phyloP scores from a whole-genome alignment of 2,113 vertebrate genomes.

The Tamias sibiricus region DNA sequence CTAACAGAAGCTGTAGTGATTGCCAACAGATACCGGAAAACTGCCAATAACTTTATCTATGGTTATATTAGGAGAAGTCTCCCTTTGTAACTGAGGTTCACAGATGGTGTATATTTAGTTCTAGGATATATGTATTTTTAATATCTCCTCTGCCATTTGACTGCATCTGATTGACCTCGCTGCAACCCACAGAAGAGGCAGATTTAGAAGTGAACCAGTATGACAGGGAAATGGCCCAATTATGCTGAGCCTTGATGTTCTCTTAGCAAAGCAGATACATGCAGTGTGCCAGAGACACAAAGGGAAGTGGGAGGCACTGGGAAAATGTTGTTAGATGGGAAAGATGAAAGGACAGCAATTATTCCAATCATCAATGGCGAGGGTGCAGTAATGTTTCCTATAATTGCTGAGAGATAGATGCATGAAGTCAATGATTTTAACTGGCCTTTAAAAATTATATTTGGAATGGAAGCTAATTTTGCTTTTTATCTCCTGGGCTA shows the following conservation, averaged over 20 bases:
- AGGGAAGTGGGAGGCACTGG: conserved; percentile 72
- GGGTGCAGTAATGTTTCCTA: conserved; percentile 77
- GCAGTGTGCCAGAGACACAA: conserved; percentile 76
- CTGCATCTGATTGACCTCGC: conserved; percentile 84
- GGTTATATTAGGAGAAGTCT: conserved; percentile 56
- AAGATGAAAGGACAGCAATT: conserved; percentile 86
- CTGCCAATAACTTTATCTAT: not conserved
- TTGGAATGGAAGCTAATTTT: conserved; percentile 81
- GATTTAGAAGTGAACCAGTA: conserved; percentile 86
- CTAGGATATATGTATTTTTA: conserved; percentile 62
- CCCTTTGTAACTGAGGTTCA: conserved; percentile 35
- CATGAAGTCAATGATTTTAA: conserved; percentile 84
- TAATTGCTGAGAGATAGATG: conserved; percentile 82
- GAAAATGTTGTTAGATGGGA: conserved; percentile 69
- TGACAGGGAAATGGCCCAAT: conserved; percentile 87
- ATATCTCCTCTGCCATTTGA: conserved; percentile 85
- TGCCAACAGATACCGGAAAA: conserved; percentile 48
- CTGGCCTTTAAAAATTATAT: conserved; percentile 65
- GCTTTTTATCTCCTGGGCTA: conserved; percentile 76
- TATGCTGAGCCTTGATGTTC: conserved; percentile 85
- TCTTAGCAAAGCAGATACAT: conserved; percentile 77
- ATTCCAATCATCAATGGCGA: conserved; percentile 83
- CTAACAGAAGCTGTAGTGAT: not conserved
- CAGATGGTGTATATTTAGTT: conserved; percentile 71
- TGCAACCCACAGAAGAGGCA: conserved; percentile 82